Evolutionary conservation across 2,888 invertebrate species (phyloP).

Genomic region (Leptopterna dolabrata): DNA sequence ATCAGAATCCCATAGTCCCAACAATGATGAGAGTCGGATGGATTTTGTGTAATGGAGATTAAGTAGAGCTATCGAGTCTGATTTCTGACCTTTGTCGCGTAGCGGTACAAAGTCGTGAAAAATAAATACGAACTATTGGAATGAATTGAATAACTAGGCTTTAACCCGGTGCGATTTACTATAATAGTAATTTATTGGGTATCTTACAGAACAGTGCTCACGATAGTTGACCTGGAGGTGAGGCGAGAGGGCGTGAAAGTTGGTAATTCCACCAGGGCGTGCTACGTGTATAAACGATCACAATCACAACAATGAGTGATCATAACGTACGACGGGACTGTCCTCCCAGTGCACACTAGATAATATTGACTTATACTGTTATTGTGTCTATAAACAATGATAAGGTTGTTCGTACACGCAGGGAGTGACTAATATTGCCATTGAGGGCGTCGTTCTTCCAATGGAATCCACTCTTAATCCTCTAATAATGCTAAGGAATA

Average conservation of each 20-base stretch:
- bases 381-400: conserved; percentile 49
- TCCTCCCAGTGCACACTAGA: conserved; percentile 9
- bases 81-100: not conserved
- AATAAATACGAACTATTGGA: not conserved
- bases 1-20: too few species aligned
- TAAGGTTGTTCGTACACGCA: conserved; percentile 38
- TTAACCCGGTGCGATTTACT: not conserved
- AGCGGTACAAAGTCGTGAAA: not conserved
- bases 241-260: conserved; percentile 33
- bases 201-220: not conserved
- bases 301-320: conserved; percentile 47
- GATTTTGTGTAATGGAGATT: too few species aligned
- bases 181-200: not conserved
- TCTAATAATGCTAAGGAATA: conserved; percentile 42
- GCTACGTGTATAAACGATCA: conserved; percentile 19
- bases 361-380: conserved; percentile 47
- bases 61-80: too few species aligned
- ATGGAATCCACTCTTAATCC: conserved; percentile 39
- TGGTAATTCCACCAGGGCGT: conserved; percentile 1
- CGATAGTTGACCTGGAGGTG: conserved; percentile 19
- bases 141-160: not conserved
- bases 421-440: conserved; percentile 32
- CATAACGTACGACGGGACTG: conserved; percentile 20
- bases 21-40: too few species aligned
- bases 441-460: conserved; percentile 16